Percentiles rank a stretch among this genome's conserved stretches.
Conservation (phyloP, 1,140 invertebrate genomes). For the Whitmania pigra region DNA sequence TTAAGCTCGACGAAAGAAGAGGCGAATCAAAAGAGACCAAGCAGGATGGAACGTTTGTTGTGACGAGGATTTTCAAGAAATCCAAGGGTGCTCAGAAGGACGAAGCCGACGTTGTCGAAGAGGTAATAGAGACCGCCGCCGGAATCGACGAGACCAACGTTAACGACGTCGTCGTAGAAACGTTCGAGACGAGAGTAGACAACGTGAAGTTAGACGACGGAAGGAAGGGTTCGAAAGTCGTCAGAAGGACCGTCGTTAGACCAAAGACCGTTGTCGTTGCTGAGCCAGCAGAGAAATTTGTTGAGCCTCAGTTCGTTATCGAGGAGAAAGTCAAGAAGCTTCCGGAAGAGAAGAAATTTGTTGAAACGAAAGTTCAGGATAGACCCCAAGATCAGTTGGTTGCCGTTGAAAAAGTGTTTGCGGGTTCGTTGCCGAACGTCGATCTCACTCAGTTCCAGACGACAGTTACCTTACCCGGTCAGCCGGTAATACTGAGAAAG, state of each 20-base stretch:
- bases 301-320: no score
- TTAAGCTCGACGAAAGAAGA: neutral
- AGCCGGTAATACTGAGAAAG: no score
- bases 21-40: neutral
- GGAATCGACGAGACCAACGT: neutral
- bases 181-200: neutral
- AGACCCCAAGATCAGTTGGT: no score
- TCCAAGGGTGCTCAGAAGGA: neutral
- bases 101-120: neutral
- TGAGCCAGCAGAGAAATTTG: no score
- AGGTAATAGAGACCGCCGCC: neutral
- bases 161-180: neutral
- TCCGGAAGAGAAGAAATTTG: no score
- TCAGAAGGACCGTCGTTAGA: neutral
- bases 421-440: no score
- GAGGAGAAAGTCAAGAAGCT: no score
- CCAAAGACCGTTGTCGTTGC: neutral
- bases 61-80: conserved; percentile 8
- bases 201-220: neutral
- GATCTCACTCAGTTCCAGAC: no score
- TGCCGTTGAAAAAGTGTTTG: no score
- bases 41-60: neutral
- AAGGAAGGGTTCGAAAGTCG: neutral
- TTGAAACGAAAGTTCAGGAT: no score
- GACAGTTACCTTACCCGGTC: no score